These are phyloP conservation scores for Aythya baeri DNA, from an alignment of 2,113 vertebrate species.

Conservation along the genomic window DNA sequence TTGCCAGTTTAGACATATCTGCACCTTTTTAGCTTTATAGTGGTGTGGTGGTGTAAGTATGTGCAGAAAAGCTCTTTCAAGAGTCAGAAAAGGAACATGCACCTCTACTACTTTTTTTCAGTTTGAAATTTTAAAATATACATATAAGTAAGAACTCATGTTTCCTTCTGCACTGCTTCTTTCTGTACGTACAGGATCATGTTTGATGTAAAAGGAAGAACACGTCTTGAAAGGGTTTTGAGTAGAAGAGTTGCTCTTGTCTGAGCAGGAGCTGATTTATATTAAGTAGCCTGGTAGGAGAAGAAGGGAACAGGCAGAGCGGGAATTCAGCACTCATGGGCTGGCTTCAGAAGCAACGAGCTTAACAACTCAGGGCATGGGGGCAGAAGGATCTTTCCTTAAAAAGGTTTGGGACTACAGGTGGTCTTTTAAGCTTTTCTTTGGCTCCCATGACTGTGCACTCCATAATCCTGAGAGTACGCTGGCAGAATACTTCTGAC, in stretches of 20 bases:
- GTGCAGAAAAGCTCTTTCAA: background rate
- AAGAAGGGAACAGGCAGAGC: background rate
- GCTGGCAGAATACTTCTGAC: background rate
- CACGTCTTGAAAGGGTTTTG: background rate
- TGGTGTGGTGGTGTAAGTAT: background rate
- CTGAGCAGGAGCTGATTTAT: background rate
- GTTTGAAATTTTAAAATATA: background rate
- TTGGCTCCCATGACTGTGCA: background rate
- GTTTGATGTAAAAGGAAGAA: background rate
- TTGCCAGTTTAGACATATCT: background rate
- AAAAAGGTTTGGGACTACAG: background rate
- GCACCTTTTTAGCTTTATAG: background rate
- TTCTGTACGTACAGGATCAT: background rate
- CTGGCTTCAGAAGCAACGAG: background rate
- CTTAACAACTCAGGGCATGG: background rate
- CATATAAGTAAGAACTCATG: background rate
- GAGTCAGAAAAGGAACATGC: background rate
- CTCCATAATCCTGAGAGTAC: background rate
- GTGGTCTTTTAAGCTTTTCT: background rate
- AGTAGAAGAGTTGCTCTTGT: background rate
- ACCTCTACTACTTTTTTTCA: background rate
- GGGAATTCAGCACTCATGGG: fast-evolving
- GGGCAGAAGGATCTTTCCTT: background rate
- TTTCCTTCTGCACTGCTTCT: background rate
- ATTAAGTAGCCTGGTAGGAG: background rate